Conservation (phyloP, 2,888 invertebrate species). For the Stenchaetothrips biformis region DNA sequence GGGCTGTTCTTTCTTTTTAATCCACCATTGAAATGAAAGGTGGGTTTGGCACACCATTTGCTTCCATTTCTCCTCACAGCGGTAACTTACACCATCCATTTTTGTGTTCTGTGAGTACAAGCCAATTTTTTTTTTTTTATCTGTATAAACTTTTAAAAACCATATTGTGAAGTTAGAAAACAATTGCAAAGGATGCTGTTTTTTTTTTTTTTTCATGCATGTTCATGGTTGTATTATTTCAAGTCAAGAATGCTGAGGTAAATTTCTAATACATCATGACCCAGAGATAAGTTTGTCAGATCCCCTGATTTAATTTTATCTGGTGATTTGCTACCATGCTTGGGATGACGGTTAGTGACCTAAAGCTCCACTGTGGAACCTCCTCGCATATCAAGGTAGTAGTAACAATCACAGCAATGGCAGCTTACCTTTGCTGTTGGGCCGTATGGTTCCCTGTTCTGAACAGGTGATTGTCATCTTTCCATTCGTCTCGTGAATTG, state of each 20-base stretch:
- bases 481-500: neutral
- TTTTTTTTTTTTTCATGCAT: neutral
- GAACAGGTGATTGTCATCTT: neutral
- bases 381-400: conserved; percentile 2
- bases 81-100: neutral
- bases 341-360: conserved; percentile 6
- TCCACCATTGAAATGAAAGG: neutral
- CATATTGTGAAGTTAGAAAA: too few species aligned
- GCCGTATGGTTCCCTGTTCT: conserved; percentile 3
- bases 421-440: neutral
- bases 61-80: neutral
- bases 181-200: neutral
- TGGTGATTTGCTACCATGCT: conserved; percentile 17
- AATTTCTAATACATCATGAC: neutral
- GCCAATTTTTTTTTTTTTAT: neutral
- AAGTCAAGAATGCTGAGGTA: neutral
- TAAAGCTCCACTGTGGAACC: conserved; percentile 6
- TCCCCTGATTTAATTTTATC: neutral
- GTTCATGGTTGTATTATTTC: neutral
- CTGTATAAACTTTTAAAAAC: neutral
- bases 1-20: too few species aligned
- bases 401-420: conserved; percentile 6
- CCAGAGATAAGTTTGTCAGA: neutral
- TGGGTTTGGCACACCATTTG: neutral
- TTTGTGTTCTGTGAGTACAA: conserved; percentile 11